Base-by-base conservation (phyloP, 2,888 invertebrate genomes). In the Zygogramma bicolorata region DNA sequence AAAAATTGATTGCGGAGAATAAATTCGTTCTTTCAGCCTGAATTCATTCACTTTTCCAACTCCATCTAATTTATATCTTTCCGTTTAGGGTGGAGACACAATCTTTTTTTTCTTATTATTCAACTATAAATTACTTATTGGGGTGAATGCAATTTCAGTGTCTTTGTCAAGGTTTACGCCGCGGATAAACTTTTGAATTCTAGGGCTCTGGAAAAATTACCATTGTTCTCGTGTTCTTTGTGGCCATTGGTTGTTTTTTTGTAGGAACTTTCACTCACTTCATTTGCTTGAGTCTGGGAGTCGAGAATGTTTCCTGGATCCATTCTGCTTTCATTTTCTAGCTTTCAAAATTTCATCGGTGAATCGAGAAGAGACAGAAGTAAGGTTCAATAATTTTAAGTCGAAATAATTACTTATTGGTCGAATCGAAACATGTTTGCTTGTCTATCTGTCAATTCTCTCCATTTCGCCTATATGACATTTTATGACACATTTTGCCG, bases 11-110 rank as follows among this genome's bases (percentile, higher is more conserved):
- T 46, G 46, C 46, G 46, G 46, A 20, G 46, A 46, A 46, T 46
- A 46, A 46, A 46, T 46, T 46, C 46, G 20, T 46, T 46, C 10
- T 20, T 18, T 22, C 46, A 18, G 46, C 8, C 46, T 46, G 46
- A 46, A 46, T 46, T 46, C 46, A 46, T 46, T 46, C 10, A 18
- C 20, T 20, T 8, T 20, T 20, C 20, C 18, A 46, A 46, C 46
- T 46, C 46, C 20, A 46, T 46, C 46, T 46, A 46, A 46, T 46
- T 46, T 46, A 46, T 46, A 46, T 46, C 46, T 46, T 46, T 46
- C 20, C 20, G 20, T 18, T 46, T 20, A 20, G 46, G 20, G 10
- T 18, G 20, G 18, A 20, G 46, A 22, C 46, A 20, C 46, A 46
- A 22, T 46, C n/a, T n/a, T n/a, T 38, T 46, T 8, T 10, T 8